Base-by-base conservation (phyloP, 2,113 vertebrate genomes). In the Amazona vittata region DNA sequence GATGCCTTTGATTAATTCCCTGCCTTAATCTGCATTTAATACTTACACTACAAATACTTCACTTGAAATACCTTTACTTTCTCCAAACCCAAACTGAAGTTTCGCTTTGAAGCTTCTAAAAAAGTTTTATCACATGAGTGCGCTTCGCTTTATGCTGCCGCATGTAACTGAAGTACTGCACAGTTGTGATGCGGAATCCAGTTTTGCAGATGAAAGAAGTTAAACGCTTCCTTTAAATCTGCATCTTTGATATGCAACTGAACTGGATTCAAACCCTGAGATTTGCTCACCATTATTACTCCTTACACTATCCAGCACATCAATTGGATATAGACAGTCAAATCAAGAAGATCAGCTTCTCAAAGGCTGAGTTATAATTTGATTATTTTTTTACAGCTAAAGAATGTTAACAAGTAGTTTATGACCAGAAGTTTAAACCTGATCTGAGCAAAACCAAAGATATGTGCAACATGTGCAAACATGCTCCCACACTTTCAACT, bases 181-280 rank as follows among this genome's bases (percentile, higher is more conserved):
- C 47, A 31, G 71, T 70, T 92, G 60, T 55, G 79, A 68, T 89
- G 26, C 59, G 39, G 78, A 88, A 94, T 60, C 50, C 50, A 71
- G 71, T 88, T 94, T 92, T 83, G 28, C 47, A 83, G 83, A 93
- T 81, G 71, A 63, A 89, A 89, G 47, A 80, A 44, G 68, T 93
- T 83, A 89, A 91, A 63, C 31, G 18, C 43, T 65, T 94, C 52
- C 44, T 93, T 95, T 89, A 84, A 86, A 90, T 75, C 86, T 41
- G 33, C 21, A 12, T 83, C 63, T 89, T 68, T 88, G 73, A 68
- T 90, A 78, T 19, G 52, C 26, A 75, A 76, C 69, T 65, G 69
- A 89, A 95, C 81, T 14, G 85, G 52, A 68, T 64, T 83, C 29
- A 71, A 89, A 95, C 80, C 52, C 41, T 53, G 53, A 90, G 64